phyloP scores from a whole-genome alignment of 2,113 vertebrate genomes.

The Cairina moschata region DNA sequence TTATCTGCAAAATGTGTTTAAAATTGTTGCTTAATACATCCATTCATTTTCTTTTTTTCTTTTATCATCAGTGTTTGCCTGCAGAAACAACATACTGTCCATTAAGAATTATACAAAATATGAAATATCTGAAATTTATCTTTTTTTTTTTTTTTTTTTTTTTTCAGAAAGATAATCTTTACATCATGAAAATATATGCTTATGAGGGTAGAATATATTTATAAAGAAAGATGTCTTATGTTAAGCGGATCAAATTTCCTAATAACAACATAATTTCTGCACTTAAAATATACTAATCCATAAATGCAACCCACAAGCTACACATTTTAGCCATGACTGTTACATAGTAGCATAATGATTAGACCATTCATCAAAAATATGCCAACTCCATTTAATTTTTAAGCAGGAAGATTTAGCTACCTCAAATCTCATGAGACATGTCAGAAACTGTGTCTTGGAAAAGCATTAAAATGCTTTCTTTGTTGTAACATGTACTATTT shows the following conservation, averaged over 20 bases:
- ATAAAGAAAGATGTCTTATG: background rate
- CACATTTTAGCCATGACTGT: background rate
- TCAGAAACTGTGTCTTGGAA: background rate
- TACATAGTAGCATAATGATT: background rate
- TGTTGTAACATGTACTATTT: background rate
- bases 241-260: background rate
- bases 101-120: background rate
- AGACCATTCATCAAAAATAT: background rate
- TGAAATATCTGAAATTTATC: background rate
- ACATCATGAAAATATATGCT: background rate
- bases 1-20: background rate
- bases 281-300: background rate
- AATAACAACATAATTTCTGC: background rate
- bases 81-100: accelerated
- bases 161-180: background rate
- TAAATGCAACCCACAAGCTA: background rate
- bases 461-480: background rate
- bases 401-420: background rate
- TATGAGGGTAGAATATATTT: background rate
- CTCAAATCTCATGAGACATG: accelerated
- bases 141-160: too few relatives aligned
- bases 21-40: background rate
- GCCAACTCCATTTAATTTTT: background rate
- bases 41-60: background rate
- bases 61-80: background rate